phyloP scores from a whole-genome alignment of 2,113 vertebrate species.

The Melospiza melodia region DNA sequence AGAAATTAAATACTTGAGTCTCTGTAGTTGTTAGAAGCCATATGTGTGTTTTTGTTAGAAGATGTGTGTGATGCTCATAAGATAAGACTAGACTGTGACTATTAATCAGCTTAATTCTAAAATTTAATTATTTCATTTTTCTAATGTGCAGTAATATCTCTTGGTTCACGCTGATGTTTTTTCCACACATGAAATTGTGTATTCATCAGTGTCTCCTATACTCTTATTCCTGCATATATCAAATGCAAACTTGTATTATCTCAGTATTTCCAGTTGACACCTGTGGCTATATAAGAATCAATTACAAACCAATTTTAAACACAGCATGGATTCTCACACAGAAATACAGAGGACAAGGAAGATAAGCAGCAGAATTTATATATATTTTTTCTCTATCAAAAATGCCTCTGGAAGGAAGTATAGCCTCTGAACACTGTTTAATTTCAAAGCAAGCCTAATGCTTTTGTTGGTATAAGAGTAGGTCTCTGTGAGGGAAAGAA shows the following conservation, averaged over 20 bases:
- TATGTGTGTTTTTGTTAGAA: neutral
- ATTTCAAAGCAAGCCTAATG: slow-evolving; percentile 36
- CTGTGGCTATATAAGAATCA: slow-evolving; percentile 36
- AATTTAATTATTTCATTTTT: neutral
- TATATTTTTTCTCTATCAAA: neutral
- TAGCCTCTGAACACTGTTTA: neutral
- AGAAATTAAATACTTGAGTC: neutral
- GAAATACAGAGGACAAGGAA: neutral
- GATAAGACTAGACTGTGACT: neutral
- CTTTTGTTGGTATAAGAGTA: neutral
- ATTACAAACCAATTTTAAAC: slow-evolving; percentile 49
- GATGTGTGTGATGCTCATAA: neutral
- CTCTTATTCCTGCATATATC: neutral
- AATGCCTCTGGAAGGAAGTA: neutral
- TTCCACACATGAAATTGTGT: neutral
- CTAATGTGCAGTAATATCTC: neutral
- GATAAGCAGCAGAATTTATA: neutral
- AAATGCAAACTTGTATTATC: neutral
- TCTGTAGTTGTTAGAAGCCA: neutral
- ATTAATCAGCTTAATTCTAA: neutral
- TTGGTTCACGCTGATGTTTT: neutral
- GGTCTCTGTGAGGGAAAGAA: neutral
- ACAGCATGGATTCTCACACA: neutral
- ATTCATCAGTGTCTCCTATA: neutral
- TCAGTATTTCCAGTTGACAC: slow-evolving; percentile 6